A percentile compares a stretch with the other conserved stretches of the same genome.
Conservation (phyloP, 2,888 invertebrate genomes). For the Ophonus ardosiacus region DNA sequence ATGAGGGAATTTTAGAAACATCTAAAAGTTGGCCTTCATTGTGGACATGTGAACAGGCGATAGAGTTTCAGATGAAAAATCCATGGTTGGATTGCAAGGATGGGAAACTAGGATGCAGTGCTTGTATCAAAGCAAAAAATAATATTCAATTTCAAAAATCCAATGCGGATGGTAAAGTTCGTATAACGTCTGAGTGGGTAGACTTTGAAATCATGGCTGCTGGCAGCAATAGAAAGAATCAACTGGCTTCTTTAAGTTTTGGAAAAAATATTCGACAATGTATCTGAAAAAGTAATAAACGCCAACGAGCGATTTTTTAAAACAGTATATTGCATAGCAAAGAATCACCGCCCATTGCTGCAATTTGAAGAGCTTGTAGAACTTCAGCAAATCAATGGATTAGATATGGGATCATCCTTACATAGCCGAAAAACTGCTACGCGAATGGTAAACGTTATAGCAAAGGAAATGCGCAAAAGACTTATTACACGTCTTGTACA, state of each 20-base stretch:
- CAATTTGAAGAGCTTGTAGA: constrained; percentile 47
- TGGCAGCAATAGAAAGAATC: constrained; percentile 48
- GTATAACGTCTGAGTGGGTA: constrained; percentile 17
- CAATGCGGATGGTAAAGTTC: constrained; percentile 45
- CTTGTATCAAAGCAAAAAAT: too few relatives aligned
- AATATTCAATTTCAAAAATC: too few relatives aligned
- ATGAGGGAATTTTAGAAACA: too few relatives aligned
- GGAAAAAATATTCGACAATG: too few relatives aligned
- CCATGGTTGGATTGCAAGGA: too few relatives aligned
- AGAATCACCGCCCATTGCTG: constrained; percentile 36
- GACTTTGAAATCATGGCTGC: constrained; percentile 25
- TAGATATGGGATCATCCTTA: constrained; percentile 49
- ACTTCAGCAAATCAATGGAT: constrained; percentile 63
- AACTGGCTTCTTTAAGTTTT: constrained; percentile 51
- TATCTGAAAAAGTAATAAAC: constrained; percentile 41
- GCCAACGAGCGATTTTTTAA: constrained; percentile 55
- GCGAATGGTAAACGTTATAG: constrained; percentile 42
- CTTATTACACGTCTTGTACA: constrained; percentile 20
- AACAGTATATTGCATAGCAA: constrained; percentile 52
- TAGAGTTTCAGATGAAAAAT: too few relatives aligned
- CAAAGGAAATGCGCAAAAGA: constrained; percentile 9
- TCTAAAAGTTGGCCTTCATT: too few relatives aligned
- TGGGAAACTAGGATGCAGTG: too few relatives aligned
- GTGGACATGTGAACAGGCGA: too few relatives aligned
- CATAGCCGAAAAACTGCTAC: constrained; percentile 47